These are phyloP conservation scores for Rhagoletis zephyria DNA, from an alignment of 1,140 invertebrate genomes.

Conservation along the genomic window DNA sequence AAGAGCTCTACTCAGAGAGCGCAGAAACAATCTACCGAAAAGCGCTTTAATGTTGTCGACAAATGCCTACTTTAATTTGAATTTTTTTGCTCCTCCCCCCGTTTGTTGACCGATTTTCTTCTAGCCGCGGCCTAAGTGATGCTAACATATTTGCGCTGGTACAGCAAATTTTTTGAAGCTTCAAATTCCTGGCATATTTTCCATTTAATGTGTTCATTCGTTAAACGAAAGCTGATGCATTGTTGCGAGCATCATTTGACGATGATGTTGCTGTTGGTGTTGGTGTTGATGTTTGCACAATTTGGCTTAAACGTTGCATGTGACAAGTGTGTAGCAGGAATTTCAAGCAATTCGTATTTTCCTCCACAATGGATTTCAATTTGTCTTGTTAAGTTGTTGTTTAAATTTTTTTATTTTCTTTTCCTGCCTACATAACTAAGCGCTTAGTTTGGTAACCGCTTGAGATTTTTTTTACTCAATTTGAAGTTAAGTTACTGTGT, in stretches of 20 bases:
- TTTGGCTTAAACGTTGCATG: neutral
- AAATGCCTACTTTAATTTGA: neutral
- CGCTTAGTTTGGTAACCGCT: too few relatives aligned
- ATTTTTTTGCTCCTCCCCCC: too few relatives aligned
- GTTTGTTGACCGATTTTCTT: neutral
- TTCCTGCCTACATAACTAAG: neutral
- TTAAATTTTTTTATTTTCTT: neutral
- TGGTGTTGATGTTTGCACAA: neutral
- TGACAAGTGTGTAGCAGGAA: neutral
- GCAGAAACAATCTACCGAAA: neutral
- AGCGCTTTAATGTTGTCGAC: neutral
- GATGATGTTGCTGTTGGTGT: neutral
- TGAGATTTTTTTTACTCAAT: too few relatives aligned
- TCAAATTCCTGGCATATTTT: constrained; percentile 35
- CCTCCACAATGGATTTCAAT: neutral
- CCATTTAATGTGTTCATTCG: constrained; percentile 20
- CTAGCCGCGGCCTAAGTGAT: neutral
- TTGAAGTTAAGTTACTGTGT: too few relatives aligned
- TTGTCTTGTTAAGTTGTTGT: constrained; percentile 10
- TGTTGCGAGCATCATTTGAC: neutral
- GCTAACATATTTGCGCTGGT: neutral
- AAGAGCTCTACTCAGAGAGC: neutral
- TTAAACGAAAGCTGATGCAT: neutral
- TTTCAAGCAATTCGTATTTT: constrained; percentile 6
- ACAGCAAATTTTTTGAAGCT: neutral